Conservation (phyloP, 92 coral and sea anemone species). For the Galaxea fascicularis region DNA sequence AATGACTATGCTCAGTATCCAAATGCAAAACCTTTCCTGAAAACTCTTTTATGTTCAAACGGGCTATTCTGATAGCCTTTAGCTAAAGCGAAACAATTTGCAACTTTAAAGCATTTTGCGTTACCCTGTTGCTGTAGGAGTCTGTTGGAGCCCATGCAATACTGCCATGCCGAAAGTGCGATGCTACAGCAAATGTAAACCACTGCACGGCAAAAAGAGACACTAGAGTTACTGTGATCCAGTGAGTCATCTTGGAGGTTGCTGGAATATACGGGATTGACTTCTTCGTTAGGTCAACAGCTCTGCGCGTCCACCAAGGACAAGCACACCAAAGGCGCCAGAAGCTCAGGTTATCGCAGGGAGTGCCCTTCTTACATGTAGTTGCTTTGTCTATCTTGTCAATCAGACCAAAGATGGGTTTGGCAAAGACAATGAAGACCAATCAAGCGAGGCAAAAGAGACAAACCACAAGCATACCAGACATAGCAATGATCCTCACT, state of each 20-base stretch:
- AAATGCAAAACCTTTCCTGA: too few species aligned
- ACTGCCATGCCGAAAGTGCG: slow-evolving; percentile 1
- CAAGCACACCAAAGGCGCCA: not conserved
- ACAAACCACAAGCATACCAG: too few species aligned
- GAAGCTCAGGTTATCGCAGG: not conserved
- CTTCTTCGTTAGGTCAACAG: not conserved
- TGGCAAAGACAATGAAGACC: too few species aligned
- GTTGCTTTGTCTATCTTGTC: not conserved
- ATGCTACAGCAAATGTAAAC: not conserved
- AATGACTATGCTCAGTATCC: too few species aligned
- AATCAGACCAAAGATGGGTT: too few species aligned
- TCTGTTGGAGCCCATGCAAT: not conserved
- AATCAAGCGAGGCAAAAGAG: too few species aligned
- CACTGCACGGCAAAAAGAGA: not conserved
- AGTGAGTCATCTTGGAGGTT: not conserved
- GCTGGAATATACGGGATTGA: not conserved
- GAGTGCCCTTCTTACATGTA: not conserved
- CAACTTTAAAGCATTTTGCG: not conserved
- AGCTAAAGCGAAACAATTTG: not conserved
- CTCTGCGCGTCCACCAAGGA: not conserved
- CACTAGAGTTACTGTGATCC: not conserved
- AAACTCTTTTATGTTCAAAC: too few species aligned
- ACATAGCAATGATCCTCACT: too few species aligned
- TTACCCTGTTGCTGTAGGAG: not conserved
- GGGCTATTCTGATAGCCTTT: too few species aligned